Base-by-base conservation (phyloP, 1,140 invertebrate species). In the Caerostris darwini region DNA sequence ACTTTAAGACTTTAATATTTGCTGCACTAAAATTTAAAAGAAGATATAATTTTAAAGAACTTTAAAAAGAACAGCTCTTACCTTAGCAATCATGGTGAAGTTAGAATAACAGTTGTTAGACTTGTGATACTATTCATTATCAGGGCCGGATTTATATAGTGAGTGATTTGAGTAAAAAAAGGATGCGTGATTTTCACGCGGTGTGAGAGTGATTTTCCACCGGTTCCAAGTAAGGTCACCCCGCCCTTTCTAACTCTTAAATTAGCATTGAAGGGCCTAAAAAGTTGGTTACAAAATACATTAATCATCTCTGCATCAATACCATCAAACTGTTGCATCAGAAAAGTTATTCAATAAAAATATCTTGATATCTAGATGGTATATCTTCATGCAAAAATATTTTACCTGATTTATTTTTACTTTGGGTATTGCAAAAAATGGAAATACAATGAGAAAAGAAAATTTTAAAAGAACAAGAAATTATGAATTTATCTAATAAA, bases 221-320 rank as follows among this genome's bases (percentile, higher is more conserved):
- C 57, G 82, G 57, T 85, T 85, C 14, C n/a, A 19, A 57, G 5
- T n/a, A 58, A 85, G 82, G 82, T 58, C 82, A 85, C 54, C 82
- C 56, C 82, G 57, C 17, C 82, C 82, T 19, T 57, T 8, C 19
- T 12, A 53, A 57, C n/a, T 14, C 14, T n/a, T 56, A 7, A 10
- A 83, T 56, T 83, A 58, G 56, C 53, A 83, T 56, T 56, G 81
- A 83, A 54, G 53, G 17, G 71, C n/a, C 1, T 34, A n/a, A 34
- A 19, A 0, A 19, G 81, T 57, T 56, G 53, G 50, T 53, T 71
- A 71, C 34, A 8, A 50, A 34, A 34, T 10, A 71, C 10, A 50
- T 50, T 3, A 71, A 71, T 71, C 8, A 34, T 10, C 5, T 10
- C 8, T 10, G 8, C 7, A 71, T 71, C 69, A 50, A 71, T 34